These are phyloP conservation scores for Brassicogethes aeneus DNA, from an alignment of 2,888 invertebrate species.

Conservation along the genomic window DNA sequence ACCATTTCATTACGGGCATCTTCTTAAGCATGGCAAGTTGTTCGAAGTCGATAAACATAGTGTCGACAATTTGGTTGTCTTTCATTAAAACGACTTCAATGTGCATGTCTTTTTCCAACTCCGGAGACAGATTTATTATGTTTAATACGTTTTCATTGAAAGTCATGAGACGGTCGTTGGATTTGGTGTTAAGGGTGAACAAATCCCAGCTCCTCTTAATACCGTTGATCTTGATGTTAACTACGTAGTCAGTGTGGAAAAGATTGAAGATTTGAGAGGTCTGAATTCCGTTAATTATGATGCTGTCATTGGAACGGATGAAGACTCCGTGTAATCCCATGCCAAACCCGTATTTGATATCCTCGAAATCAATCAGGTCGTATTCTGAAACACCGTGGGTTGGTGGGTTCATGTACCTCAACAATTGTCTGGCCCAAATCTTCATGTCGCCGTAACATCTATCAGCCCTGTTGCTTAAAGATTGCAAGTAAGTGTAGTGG, in stretches of 20 bases:
- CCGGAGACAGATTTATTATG: not conserved
- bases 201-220: not conserved
- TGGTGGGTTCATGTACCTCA: conserved; percentile 31
- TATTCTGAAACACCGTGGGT: conserved; percentile 29
- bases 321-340: conserved; percentile 28
- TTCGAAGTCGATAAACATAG: conserved; percentile 14
- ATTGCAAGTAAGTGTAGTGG: conserved; percentile 40
- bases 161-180: not conserved
- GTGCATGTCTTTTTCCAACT: conserved; percentile 11
- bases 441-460: conserved; percentile 35
- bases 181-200: conserved; percentile 1
- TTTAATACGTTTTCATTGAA: not conserved
- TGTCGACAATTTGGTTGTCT: conserved; percentile 18
- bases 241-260: not conserved
- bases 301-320: conserved; percentile 14
- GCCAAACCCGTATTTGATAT: conserved; percentile 39
- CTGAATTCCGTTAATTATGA: conserved; percentile 7
- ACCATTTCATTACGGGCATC: not conserved
- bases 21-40: conserved; percentile 14
- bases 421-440: conserved; percentile 31
- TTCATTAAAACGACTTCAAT: conserved; percentile 16
- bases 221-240: conserved; percentile 6
- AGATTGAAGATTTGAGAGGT: not conserved
- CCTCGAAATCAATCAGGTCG: conserved; percentile 36
- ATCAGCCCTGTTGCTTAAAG: conserved; percentile 37